Evolutionary conservation across 2,797 vertebrate species (phyloP).

Genomic region (Lycodopsis pacificus): DNA sequence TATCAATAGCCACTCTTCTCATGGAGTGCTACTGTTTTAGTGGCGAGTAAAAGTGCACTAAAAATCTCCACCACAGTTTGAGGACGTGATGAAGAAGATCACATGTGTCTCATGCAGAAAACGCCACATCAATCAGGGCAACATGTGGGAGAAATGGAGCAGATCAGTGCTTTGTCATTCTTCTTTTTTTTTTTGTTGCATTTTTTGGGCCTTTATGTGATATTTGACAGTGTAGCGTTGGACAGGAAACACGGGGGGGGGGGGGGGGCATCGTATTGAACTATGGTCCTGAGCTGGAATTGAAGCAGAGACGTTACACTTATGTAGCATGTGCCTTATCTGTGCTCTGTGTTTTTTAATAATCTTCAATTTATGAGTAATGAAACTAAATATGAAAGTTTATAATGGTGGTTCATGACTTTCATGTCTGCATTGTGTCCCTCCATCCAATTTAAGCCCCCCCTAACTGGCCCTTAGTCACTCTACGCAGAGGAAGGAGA

Average conservation of each 20-base stretch:
- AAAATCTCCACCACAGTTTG: neutral
- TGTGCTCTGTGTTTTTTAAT: neutral
- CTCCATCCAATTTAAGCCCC: too few species aligned
- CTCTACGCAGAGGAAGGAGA: neutral
- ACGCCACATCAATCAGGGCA: neutral
- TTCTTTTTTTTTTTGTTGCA: neutral
- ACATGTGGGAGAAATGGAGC: neutral
- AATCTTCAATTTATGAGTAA: neutral
- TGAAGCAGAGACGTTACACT: neutral
- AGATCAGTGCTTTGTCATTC: neutral
- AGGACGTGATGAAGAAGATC: conserved; percentile 6
- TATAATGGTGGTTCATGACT: neutral
- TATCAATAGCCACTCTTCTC: neutral
- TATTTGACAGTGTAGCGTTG: neutral
- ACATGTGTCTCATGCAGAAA: neutral
- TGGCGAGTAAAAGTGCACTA: conserved; percentile 19
- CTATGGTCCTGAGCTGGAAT: neutral
- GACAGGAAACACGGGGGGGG: neutral
- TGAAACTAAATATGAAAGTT: neutral
- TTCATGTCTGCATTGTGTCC: neutral
- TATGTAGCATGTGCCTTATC: too few species aligned
- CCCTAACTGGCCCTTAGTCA: neutral
- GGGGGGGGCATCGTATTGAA: neutral
- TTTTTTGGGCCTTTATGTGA: neutral
- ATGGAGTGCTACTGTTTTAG: conserved; percentile 26